A percentile compares a stretch with the other conserved stretches of the same genome.
Evolutionary conservation across 2,113 vertebrate species (phyloP).

Genomic region (Verasper variegatus): DNA sequence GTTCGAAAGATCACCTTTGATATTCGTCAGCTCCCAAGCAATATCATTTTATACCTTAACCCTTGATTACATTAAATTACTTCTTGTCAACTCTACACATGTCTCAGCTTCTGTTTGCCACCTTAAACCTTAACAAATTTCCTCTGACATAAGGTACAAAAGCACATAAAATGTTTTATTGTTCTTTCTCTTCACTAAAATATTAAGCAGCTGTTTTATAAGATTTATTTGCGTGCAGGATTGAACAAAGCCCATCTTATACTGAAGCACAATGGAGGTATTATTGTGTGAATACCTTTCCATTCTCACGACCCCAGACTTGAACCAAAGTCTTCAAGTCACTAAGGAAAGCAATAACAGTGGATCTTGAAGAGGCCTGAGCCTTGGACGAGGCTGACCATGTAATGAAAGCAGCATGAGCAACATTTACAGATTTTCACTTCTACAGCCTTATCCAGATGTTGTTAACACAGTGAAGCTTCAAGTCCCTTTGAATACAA

Average conservation of each 20-base stretch:
- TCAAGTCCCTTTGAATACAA: not conserved
- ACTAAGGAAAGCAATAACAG: slow-evolving; percentile 30
- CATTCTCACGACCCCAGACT: slow-evolving; percentile 32
- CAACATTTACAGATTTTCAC: slow-evolving; percentile 26
- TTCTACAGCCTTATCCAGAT: slow-evolving; percentile 16
- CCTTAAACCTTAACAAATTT: not conserved
- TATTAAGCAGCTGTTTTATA: slow-evolving; percentile 7
- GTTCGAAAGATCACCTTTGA: too few relatives aligned
- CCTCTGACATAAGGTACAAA: not conserved
- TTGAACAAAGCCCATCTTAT: not conserved
- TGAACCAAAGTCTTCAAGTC: slow-evolving; percentile 49
- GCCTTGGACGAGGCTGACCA: slow-evolving; percentile 21
- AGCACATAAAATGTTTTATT: slow-evolving; percentile 9
- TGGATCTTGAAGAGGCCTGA: slow-evolving; percentile 10
- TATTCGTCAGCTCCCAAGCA: not conserved
- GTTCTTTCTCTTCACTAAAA: slow-evolving; percentile 9
- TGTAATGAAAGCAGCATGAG: slow-evolving; percentile 53
- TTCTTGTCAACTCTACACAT: not conserved
- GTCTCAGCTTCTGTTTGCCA: not conserved
- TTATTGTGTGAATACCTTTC: slow-evolving; percentile 43
- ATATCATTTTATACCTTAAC: not conserved
- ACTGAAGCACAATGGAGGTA: slow-evolving; percentile 34
- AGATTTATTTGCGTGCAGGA: slow-evolving; percentile 1
- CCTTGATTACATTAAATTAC: not conserved
- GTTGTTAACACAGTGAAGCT: slow-evolving; percentile 6